These are phyloP conservation scores for Stictonetta naevosa DNA, from an alignment of 2,113 vertebrate genomes.

Conservation along the genomic window DNA sequence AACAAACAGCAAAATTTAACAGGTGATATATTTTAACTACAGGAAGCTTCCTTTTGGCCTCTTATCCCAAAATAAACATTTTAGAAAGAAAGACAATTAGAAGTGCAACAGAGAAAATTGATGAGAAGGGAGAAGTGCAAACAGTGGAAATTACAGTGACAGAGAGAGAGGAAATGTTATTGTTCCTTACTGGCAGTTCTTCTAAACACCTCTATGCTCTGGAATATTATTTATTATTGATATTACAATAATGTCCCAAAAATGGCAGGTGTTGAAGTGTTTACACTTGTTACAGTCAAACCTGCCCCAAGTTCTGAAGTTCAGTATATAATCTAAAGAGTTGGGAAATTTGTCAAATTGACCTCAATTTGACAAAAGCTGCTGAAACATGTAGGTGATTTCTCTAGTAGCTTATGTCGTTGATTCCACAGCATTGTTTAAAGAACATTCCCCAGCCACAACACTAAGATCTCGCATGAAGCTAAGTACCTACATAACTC, in stretches of 20 bases:
- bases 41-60: neutral
- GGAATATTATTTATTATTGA: neutral
- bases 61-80: neutral
- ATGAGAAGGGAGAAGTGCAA: neutral
- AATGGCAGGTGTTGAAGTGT: neutral
- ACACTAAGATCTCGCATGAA: neutral
- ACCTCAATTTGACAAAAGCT: neutral
- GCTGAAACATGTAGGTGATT: neutral
- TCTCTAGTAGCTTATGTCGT: neutral
- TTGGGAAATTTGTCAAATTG: neutral
- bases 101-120: neutral
- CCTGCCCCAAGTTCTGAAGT: neutral
- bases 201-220: neutral
- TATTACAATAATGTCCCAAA: neutral
- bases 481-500: neutral
- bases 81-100: neutral
- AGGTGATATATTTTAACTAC: neutral
- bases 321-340: neutral
- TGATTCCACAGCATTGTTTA: neutral
- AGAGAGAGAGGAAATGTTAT: neutral
- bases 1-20: neutral
- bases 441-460: neutral
- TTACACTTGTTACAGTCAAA: neutral
- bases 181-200: neutral
- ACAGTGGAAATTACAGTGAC: neutral